Conservation (phyloP, 2,888 invertebrate genomes). For the Stenodema calcarata region DNA sequence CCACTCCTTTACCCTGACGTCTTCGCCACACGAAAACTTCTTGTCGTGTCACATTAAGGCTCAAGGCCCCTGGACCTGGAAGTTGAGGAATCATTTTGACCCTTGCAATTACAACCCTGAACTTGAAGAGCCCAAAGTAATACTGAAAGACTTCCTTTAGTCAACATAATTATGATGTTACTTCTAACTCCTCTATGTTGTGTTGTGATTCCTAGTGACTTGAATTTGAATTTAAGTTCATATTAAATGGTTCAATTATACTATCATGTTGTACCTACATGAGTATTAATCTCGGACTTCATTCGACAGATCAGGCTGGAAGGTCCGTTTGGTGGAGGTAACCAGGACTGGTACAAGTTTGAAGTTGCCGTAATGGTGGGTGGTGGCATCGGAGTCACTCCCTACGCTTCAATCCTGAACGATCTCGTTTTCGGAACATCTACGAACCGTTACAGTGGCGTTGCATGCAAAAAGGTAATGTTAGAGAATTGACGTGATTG, state of each 20-base stretch:
- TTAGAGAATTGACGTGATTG: too few relatives aligned
- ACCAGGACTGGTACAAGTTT: conserved; percentile 98
- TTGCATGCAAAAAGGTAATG: conserved; percentile 84
- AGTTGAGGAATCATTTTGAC: conserved; percentile 90
- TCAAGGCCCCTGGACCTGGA: conserved; percentile 96
- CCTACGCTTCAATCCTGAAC: conserved; percentile 95
- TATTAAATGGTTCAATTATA: too few relatives aligned
- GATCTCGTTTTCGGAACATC: conserved; percentile 96
- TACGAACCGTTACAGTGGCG: conserved; percentile 94
- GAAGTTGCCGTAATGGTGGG: conserved; percentile 98
- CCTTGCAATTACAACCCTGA: conserved; percentile 89
- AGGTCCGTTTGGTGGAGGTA: conserved; percentile 96
- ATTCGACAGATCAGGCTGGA: conserved; percentile 71
- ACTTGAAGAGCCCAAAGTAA: conserved; percentile 75
- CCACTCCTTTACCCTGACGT: conserved; percentile 94
- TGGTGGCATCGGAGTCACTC: conserved; percentile 96
- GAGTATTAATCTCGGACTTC: too few relatives aligned
- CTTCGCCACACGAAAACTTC: conserved; percentile 94
- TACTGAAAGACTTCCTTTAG: neutral
- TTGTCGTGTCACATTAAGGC: conserved; percentile 94
- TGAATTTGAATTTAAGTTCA: too few relatives aligned
- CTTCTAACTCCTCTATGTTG: too few relatives aligned
- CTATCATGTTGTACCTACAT: too few relatives aligned
- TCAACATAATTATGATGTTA: too few relatives aligned
- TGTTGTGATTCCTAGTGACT: too few relatives aligned